phyloP scores from a whole-genome alignment of 2,113 vertebrate species.

The Eptesicus fuscus region DNA sequence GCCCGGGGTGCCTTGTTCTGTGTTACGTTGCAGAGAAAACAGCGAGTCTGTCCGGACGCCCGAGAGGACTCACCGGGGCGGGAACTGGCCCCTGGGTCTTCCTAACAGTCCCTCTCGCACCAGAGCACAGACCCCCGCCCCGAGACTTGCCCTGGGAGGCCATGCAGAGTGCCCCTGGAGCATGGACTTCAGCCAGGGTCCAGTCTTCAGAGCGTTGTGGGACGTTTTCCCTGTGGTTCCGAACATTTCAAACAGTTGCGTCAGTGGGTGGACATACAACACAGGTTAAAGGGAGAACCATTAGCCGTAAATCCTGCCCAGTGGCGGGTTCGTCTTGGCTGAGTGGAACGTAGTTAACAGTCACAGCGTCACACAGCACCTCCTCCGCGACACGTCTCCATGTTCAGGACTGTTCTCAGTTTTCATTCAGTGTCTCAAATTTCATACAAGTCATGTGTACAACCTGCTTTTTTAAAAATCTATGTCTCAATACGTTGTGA shows the following conservation, averaged over 20 bases:
- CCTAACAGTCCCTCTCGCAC: no score
- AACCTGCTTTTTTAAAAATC: not conserved
- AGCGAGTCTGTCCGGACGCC: not conserved
- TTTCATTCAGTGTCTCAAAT: not conserved
- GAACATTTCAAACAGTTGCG: not conserved
- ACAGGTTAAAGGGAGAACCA: not conserved
- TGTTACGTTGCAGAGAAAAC: not conserved
- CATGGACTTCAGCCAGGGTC: not conserved
- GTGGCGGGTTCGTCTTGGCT: not conserved
- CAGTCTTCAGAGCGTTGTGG: not conserved
- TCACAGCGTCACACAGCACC: not conserved
- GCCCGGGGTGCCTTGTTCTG: not conserved
- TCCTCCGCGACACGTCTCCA: accelerated
- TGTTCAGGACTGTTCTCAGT: not conserved
- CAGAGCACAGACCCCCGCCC: no score
- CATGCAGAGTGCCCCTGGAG: not conserved
- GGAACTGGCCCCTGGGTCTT: not conserved
- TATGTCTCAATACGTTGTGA: not conserved
- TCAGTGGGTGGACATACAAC: not conserved
- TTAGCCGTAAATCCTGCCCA: not conserved
- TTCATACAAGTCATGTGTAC: not conserved
- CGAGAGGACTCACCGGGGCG: no score
- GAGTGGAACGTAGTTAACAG: not conserved
- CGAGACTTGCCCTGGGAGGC: not conserved
- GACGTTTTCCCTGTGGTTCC: not conserved